Conservation (phyloP, 1,140 invertebrate genomes). For the Portunus trituberculatus region DNA sequence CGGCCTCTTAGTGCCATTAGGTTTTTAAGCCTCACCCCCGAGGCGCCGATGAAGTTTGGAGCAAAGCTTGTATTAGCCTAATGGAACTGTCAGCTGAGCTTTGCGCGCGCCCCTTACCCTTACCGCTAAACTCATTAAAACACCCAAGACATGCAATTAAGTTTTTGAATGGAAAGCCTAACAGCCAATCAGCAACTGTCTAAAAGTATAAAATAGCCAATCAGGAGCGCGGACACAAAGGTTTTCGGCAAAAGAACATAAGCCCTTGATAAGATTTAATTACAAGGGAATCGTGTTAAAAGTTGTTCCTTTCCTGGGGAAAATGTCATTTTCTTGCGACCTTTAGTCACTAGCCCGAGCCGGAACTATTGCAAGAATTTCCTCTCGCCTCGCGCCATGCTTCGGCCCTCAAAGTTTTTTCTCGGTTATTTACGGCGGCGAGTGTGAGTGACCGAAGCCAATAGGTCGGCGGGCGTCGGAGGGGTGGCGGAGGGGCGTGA, state of each 20-base stretch:
- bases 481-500: background rate
- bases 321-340: slow-evolving; percentile 73
- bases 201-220: slow-evolving; percentile 77
- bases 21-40: slow-evolving; percentile 42
- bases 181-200: slow-evolving; percentile 75
- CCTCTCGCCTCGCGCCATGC: slow-evolving; percentile 34
- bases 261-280: slow-evolving; percentile 77
- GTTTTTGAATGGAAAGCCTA: slow-evolving; percentile 76
- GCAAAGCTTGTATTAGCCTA: slow-evolving; percentile 75
- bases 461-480: background rate
- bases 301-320: slow-evolving; percentile 68
- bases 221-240: slow-evolving; percentile 71
- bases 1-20: slow-evolving; percentile 59
- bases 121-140: slow-evolving; percentile 77
- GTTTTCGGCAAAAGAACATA: slow-evolving; percentile 74
- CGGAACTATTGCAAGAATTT: slow-evolving; percentile 74
- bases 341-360: slow-evolving; percentile 52
- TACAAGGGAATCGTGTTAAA: slow-evolving; percentile 73
- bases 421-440: slow-evolving; percentile 40
- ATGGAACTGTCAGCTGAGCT: slow-evolving; percentile 69
- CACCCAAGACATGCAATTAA: slow-evolving; percentile 77
- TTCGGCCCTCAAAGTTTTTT: slow-evolving; percentile 33
- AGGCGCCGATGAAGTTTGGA: slow-evolving; percentile 58
- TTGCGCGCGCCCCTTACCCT: slow-evolving; percentile 64
- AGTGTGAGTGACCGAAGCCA: slow-evolving; percentile 27